A percentile compares a stretch with the other conserved stretches of the same genome.
These are phyloP conservation scores for Catocala nupta DNA, from an alignment of 2,888 invertebrate species.

Conservation along the genomic window DNA sequence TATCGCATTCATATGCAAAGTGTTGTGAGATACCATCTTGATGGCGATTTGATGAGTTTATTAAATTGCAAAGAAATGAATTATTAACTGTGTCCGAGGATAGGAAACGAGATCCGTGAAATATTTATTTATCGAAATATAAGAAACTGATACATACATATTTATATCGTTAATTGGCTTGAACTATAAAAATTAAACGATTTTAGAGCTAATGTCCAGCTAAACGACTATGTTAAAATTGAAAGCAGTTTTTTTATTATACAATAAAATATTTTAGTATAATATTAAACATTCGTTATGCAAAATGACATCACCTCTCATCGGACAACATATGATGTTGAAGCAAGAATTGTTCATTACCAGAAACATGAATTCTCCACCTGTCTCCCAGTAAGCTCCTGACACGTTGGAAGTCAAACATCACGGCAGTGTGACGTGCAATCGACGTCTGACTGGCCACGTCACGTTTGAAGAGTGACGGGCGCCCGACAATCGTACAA, in stretches of 20 bases:
- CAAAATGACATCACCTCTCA: constrained; percentile 2
- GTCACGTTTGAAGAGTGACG: constrained; percentile 62
- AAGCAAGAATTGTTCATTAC: background rate
- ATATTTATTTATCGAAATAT: constrained; percentile 40
- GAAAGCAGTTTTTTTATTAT: constrained; percentile 6
- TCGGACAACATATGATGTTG: background rate
- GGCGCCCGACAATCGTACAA: constrained; percentile 54
- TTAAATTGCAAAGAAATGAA: constrained; percentile 63
- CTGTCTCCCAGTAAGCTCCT: constrained; percentile 53
- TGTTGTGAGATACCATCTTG: constrained; percentile 61
- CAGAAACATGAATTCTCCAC: constrained; percentile 15
- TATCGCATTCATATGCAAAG: constrained; percentile 68
- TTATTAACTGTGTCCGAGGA: constrained; percentile 41
- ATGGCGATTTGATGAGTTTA: constrained; percentile 69
- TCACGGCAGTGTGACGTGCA: constrained; percentile 63
- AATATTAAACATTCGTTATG: background rate
- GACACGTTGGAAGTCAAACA: constrained; percentile 53
- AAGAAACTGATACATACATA: constrained; percentile 37
- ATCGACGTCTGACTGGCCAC: constrained; percentile 68
- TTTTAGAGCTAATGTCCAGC: constrained; percentile 10
- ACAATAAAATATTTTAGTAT: background rate
- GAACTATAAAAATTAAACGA: constrained; percentile 30
- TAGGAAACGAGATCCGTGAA: constrained; percentile 39
- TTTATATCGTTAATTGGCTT: constrained; percentile 45
- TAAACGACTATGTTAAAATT: constrained; percentile 7